These are phyloP conservation scores for Athene noctua DNA, from an alignment of 2,113 vertebrate genomes.

Conservation along the genomic window DNA sequence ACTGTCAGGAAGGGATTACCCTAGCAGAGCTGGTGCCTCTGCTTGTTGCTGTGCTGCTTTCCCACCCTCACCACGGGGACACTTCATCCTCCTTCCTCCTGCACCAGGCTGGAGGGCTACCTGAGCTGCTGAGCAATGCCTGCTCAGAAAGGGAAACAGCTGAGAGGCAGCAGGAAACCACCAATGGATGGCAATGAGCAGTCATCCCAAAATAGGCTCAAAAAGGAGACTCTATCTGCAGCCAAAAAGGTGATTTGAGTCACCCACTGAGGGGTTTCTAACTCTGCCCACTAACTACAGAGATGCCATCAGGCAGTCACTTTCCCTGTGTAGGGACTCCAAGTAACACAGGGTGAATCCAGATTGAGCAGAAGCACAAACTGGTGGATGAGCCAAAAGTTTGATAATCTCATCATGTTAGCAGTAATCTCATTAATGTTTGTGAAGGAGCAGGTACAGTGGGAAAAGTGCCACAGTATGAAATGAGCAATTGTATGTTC, in stretches of 20 bases:
- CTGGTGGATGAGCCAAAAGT: neutral
- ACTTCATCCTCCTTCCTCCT: neutral
- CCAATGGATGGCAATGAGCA: neutral
- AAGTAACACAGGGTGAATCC: neutral
- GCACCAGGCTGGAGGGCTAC: neutral
- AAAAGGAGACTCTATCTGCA: neutral
- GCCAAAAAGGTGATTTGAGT: neutral
- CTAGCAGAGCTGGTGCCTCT: neutral
- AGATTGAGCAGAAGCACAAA: neutral
- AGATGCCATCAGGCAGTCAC: neutral
- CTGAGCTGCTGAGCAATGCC: neutral
- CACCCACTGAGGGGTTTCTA: neutral
- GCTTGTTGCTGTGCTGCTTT: neutral
- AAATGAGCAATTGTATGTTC: neutral
- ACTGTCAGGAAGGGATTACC: neutral
- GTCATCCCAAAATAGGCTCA: neutral
- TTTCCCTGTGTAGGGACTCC: neutral
- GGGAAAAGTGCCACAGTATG: neutral
- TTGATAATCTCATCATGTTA: neutral
- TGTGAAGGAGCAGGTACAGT: neutral
- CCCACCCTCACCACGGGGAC: neutral
- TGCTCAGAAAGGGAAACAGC: neutral
- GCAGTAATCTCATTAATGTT: neutral
- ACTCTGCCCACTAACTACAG: neutral
- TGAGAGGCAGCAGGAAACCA: neutral